Base-by-base conservation (phyloP, 2,888 invertebrate species). In the Tanaodytes sp. region DNA sequence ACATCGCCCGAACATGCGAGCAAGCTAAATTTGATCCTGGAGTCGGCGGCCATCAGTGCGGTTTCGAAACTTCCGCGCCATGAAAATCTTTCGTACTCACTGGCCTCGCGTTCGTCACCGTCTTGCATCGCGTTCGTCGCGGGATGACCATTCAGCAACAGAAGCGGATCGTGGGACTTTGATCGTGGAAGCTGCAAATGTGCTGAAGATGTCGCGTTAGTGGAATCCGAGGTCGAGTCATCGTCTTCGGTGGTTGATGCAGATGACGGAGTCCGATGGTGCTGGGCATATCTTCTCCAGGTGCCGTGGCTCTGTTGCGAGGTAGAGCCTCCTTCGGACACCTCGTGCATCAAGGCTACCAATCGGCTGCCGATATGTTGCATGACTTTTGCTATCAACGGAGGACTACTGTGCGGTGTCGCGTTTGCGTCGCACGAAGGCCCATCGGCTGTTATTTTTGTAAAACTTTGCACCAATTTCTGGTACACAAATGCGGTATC, bases 31-130 rank as follows among this genome's bases (percentile, higher is more conserved):
- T 92, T 93, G 36, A 92, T 94, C 75, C 94, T 88, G 6, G 94
- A 94, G 84, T 95, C 95, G 1, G 94, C 93, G 9, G 94, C 95
- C 85, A 94, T 89, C 62, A 95, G 86, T 37, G 95, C 94, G n/a
- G 94, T 94, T 83, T 95, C 95, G 85, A 95, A 95, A 86, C 95
- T 95, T 75, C 95, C 95, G 69, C 95, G 89, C 95, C 95, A 95
- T 79, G 94, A 94, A 85, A 95, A 95, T 73, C 95, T 88, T 83
- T 95, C 95, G 87, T 94, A 92, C 81, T 94, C 94, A 87, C 94
- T 94, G 54, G 92, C 91, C 80, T 94, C 93, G 3, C 86, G 80
- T 68, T 84, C 84, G 45, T 83, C 83, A 11, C 82, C 82, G 33
- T 84, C 84, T 51, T 82, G 82, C 0, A 78, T 76, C 0, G 74